phyloP scores from a whole-genome alignment of 2,113 vertebrate species.

The Hippolais icterina region DNA sequence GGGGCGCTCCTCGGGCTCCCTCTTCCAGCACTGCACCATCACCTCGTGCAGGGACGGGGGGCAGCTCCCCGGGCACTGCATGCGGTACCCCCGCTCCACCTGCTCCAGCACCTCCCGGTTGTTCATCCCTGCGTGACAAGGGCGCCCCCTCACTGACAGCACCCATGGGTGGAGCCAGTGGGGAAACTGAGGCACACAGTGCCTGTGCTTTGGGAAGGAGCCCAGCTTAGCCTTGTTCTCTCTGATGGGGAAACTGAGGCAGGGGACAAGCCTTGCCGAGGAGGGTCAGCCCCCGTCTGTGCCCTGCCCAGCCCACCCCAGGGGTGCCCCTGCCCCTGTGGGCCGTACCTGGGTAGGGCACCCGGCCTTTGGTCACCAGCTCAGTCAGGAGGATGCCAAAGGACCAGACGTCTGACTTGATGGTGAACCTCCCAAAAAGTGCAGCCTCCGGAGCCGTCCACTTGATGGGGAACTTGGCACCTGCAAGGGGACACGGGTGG shows the following conservation, averaged over 20 bases:
- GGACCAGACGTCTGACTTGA: slow-evolving; percentile 98
- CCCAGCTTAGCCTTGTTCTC: no score
- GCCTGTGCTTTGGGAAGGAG: no score
- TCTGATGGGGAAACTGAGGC: neutral
- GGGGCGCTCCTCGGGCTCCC: slow-evolving; percentile 92
- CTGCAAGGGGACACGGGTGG: slow-evolving; percentile 59
- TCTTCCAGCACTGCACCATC: slow-evolving; percentile 95
- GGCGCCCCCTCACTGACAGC: neutral
- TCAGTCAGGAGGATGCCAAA: slow-evolving; percentile 95
- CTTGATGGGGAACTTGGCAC: slow-evolving; percentile 97
- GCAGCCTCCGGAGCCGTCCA: slow-evolving; percentile 98
- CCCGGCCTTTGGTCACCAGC: slow-evolving; percentile 94
- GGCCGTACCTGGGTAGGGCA: slow-evolving; percentile 94
- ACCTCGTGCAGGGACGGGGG: slow-evolving; percentile 89
- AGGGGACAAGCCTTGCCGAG: fast-evolving
- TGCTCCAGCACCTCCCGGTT: slow-evolving; percentile 97
- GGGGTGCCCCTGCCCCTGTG: neutral
- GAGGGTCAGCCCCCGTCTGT: no score
- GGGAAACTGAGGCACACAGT: neutral
- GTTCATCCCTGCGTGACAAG: slow-evolving; percentile 85
- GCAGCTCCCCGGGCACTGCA: slow-evolving; percentile 86
- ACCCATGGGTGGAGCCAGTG: fast-evolving
- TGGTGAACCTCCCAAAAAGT: slow-evolving; percentile 91
- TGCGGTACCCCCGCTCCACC: slow-evolving; percentile 94
- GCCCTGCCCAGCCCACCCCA: neutral